These are phyloP conservation scores for Otolemur crassicaudatus DNA, from an alignment of 2,797 vertebrate species.

Conservation along the genomic window DNA sequence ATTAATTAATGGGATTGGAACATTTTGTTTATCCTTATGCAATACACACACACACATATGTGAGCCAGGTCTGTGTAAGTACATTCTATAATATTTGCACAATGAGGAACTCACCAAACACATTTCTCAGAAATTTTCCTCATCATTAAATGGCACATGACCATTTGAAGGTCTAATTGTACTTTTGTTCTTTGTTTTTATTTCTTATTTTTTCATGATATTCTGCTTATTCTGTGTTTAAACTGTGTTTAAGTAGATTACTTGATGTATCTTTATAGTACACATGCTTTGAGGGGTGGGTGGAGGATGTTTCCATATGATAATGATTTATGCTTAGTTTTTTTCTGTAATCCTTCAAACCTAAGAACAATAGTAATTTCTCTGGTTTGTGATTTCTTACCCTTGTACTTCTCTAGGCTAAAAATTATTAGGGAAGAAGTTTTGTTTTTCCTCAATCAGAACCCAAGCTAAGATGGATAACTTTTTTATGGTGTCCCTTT, in stretches of 20 bases:
- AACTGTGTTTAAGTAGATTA: neutral
- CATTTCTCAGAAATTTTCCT: neutral
- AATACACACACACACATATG: neutral
- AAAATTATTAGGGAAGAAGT: neutral
- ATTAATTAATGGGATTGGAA: neutral
- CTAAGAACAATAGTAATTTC: neutral
- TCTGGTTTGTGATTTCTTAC: neutral
- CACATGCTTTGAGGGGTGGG: neutral
- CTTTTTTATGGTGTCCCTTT: neutral
- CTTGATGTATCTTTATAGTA: neutral
- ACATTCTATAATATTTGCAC: neutral
- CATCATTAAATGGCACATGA: neutral
- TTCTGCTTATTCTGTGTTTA: neutral
- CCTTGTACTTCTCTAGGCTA: neutral
- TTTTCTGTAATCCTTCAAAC: neutral
- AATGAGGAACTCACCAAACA: neutral
- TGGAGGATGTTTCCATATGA: neutral
- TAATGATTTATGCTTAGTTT: constrained; percentile 9
- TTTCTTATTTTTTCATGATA: constrained; percentile 18
- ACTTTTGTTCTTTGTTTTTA: neutral
- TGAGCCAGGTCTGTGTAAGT: neutral
- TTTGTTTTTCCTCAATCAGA: neutral
- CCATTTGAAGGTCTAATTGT: neutral
- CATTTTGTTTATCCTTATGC: neutral
- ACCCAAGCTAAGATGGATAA: neutral